Evolutionary conservation across 2,888 invertebrate genomes (phyloP).

Genomic region (Cataglyphis albicans): DNA sequence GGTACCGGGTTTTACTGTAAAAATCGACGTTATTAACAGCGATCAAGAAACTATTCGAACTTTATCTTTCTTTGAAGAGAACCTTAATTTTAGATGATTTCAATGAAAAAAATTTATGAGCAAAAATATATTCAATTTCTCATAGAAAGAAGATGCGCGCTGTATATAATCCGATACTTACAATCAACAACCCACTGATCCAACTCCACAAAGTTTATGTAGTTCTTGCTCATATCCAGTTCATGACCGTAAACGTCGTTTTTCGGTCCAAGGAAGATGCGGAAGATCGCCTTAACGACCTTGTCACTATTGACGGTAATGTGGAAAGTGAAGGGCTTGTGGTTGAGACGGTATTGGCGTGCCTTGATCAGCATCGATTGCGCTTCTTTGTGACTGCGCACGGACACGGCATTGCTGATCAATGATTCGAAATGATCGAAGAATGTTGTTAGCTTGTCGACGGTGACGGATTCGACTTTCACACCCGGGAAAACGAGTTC

Average conservation of each 20-base stretch:
- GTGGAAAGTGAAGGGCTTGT: slow-evolving; percentile 89
- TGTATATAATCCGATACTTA: slow-evolving; percentile 59
- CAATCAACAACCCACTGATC: slow-evolving; percentile 85
- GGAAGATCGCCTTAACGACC: slow-evolving; percentile 88
- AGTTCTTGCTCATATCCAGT: slow-evolving; percentile 87
- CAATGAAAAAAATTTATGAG: not conserved
- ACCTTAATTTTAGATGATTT: not conserved
- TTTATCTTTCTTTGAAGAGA: not conserved
- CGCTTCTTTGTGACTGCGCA: slow-evolving; percentile 86
- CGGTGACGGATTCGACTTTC: slow-evolving; percentile 88
- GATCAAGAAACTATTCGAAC: not conserved
- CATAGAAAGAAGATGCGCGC: not conserved
- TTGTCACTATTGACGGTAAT: slow-evolving; percentile 89
- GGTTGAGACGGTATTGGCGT: slow-evolving; percentile 90
- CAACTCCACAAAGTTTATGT: slow-evolving; percentile 88
- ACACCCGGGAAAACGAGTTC: slow-evolving; percentile 89
- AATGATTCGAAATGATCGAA: slow-evolving; percentile 89
- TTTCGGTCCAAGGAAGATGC: slow-evolving; percentile 90
- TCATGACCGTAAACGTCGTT: slow-evolving; percentile 88
- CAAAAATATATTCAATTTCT: not conserved
- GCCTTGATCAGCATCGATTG: slow-evolving; percentile 87
- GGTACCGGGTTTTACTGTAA: slow-evolving; percentile 82
- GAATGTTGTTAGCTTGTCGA: slow-evolving; percentile 90
- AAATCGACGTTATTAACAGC: not conserved
- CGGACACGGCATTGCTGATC: slow-evolving; percentile 87